These are phyloP conservation scores for Rhinella marina DNA, from an alignment of 2,797 vertebrate species.

Conservation along the genomic window DNA sequence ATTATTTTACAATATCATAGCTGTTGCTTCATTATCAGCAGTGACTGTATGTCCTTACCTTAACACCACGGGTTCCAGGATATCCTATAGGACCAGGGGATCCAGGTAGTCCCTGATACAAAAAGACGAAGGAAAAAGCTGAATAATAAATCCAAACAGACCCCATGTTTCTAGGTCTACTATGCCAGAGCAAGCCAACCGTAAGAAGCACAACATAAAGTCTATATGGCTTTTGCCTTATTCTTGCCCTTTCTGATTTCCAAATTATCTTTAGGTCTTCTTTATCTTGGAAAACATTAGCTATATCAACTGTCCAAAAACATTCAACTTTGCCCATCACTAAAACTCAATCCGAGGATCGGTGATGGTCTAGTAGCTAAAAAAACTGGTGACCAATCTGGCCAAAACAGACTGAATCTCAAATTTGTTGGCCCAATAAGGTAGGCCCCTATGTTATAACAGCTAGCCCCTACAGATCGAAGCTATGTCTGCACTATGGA, in stretches of 20 bases:
- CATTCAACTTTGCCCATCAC: not conserved
- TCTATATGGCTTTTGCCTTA: not conserved
- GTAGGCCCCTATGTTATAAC: not conserved
- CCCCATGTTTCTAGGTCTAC: not conserved
- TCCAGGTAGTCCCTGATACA: constrained; percentile 79
- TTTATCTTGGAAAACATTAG: not conserved
- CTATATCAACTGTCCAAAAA: not conserved
- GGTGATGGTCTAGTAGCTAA: not conserved
- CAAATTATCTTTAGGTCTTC: not conserved
- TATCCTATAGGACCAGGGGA: constrained; percentile 85
- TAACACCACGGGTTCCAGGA: constrained; percentile 90
- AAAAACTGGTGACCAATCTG: not conserved
- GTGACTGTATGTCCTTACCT: constrained; percentile 75
- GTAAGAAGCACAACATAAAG: not conserved
- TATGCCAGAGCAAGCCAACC: not conserved
- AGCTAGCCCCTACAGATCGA: not conserved
- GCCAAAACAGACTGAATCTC: not conserved
- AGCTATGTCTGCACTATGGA: not conserved
- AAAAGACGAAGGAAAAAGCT: not conserved
- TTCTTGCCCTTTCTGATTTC: not conserved
- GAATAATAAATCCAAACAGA: not conserved
- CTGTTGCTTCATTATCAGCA: not conserved
- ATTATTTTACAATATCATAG: not conserved
- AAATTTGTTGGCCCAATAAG: not conserved
- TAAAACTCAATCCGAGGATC: not conserved